phyloP scores from a whole-genome alignment of 2,888 invertebrate species.

The Phrixothrix hirtus region DNA sequence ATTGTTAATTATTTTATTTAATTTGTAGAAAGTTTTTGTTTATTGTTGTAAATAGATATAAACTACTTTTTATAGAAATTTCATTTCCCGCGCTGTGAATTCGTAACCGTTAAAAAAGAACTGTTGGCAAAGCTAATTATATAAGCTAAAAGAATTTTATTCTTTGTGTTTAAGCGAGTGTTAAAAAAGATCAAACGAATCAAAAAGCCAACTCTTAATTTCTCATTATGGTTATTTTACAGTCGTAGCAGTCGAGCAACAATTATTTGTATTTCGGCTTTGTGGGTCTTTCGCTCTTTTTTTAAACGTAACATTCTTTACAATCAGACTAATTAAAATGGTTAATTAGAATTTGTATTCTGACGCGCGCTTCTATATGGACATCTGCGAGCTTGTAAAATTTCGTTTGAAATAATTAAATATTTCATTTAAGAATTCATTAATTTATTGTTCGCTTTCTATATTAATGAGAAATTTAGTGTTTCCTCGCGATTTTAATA shows the following conservation, averaged over 20 bases:
- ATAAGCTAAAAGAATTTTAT: constrained; percentile 29
- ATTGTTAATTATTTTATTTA: too few relatives aligned
- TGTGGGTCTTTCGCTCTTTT: constrained; percentile 12
- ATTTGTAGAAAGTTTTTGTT: background rate
- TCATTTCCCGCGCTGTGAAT: constrained; percentile 8
- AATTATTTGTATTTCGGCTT: constrained; percentile 29
- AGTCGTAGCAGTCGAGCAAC: constrained; percentile 22
- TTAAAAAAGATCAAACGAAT: constrained; percentile 31
- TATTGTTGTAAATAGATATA: too few relatives aligned
- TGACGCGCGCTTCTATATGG: constrained; percentile 3
- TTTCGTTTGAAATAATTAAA: constrained; percentile 11
- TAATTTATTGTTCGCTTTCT: constrained; percentile 9
- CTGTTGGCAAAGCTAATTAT: constrained; percentile 27
- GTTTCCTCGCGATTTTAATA: constrained; percentile 1
- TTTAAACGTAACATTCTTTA: constrained; percentile 18
- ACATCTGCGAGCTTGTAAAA: constrained; percentile 3
- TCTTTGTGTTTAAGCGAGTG: constrained; percentile 28
- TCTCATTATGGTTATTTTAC: constrained; percentile 28
- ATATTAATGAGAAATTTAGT: constrained; percentile 5
- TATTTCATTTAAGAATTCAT: constrained; percentile 4
- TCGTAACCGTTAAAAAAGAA: constrained; percentile 14
- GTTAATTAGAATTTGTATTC: constrained; percentile 16
- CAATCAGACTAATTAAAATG: constrained; percentile 24
- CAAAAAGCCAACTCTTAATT: constrained; percentile 31
- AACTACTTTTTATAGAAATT: constrained; percentile 10